A percentile compares a stretch with the other conserved stretches of the same genome.
These are phyloP conservation scores for Xiphophorus maculatus DNA, from an alignment of 2,113 vertebrate genomes.

Conservation along the genomic window DNA sequence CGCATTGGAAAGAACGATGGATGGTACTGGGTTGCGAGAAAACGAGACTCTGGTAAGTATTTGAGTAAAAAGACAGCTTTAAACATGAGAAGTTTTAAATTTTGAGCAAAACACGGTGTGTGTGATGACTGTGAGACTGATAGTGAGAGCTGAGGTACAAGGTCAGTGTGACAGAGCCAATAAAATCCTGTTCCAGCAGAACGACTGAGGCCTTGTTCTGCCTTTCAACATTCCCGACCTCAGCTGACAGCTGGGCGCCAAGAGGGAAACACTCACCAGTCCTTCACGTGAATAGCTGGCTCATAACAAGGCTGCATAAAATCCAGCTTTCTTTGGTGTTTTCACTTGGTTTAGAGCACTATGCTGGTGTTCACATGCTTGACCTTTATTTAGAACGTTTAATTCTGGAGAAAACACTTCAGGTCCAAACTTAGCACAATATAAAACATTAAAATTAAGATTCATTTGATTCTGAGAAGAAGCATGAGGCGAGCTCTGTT, in stretches of 20 bases:
- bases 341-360: background rate
- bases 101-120: background rate
- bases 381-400: background rate
- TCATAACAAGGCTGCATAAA: background rate
- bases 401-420: background rate
- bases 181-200: constrained; percentile 63
- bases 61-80: background rate
- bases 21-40: too few species aligned
- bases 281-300: too few species aligned
- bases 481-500: background rate
- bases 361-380: background rate
- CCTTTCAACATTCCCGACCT: constrained; percentile 22
- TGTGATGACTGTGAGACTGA: constrained; percentile 3
- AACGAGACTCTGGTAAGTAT: background rate
- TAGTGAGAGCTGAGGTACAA: constrained; percentile 43
- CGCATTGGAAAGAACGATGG: too few species aligned
- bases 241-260: constrained; percentile 43
- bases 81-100: background rate
- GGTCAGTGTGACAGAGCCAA: constrained; percentile 54
- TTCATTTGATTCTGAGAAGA: background rate
- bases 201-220: constrained; percentile 21
- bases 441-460: background rate
- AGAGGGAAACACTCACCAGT: constrained; percentile 30
- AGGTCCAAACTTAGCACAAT: background rate
- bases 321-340: too few species aligned